Conservation (phyloP, 92 coral and sea anemone species). For the Porites evermanni region DNA sequence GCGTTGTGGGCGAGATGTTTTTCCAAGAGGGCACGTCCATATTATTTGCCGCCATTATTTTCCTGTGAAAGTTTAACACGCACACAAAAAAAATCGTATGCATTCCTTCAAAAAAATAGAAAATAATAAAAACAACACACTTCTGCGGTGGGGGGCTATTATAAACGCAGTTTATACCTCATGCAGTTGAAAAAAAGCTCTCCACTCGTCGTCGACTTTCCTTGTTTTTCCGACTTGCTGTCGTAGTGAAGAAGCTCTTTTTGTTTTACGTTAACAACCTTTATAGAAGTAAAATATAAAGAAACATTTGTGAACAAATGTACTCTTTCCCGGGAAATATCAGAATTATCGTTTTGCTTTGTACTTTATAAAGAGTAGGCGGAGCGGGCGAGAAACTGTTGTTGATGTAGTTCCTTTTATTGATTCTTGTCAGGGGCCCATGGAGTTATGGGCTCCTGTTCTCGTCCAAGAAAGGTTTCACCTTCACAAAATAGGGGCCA, state of each 20-base stretch:
- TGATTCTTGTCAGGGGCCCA: too few relatives aligned
- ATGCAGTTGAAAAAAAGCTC: neutral
- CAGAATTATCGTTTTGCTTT: too few relatives aligned
- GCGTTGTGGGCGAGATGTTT: neutral
- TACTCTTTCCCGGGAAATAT: too few relatives aligned
- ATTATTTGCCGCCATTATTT: constrained; percentile 1
- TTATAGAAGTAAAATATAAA: too few relatives aligned
- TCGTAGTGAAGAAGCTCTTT: constrained; percentile 1
- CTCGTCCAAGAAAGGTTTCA: too few relatives aligned
- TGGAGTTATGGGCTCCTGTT: too few relatives aligned
- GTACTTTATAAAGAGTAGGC: too few relatives aligned
- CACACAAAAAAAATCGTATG: neutral
- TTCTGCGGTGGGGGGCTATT: neutral
- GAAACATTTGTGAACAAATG: too few relatives aligned
- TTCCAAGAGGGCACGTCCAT: neutral
- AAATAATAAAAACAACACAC: too few relatives aligned
- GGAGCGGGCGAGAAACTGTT: too few relatives aligned
- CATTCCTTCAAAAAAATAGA: neutral
- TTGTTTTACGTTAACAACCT: neutral
- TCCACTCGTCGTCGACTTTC: neutral
- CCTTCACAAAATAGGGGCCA: too few relatives aligned
- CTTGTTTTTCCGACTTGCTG: neutral
- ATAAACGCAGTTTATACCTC: neutral
- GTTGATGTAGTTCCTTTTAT: too few relatives aligned
- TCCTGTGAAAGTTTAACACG: neutral